Evolutionary conservation across 2,797 vertebrate species (phyloP).

Genomic region (Spea hammondii): DNA sequence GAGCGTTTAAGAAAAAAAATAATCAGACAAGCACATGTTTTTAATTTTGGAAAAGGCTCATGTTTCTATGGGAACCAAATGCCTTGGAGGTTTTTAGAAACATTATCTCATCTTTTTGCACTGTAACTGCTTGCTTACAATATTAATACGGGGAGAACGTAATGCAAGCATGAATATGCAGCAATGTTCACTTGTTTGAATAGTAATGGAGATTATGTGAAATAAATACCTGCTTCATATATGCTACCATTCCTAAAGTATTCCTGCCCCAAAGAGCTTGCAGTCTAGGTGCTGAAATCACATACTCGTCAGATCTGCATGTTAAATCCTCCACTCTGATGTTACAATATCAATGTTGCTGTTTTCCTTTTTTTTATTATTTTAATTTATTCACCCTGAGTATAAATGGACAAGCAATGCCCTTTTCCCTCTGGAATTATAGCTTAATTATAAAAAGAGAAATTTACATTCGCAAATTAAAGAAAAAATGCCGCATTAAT

Average conservation of each 20-base stretch:
- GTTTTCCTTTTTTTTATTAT: not conserved
- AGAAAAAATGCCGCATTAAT: constrained; percentile 42
- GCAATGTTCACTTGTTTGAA: not conserved
- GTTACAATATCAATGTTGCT: not conserved
- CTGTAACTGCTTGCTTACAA: constrained; percentile 19
- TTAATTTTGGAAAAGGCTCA: constrained; percentile 31
- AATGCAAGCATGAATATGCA: no score
- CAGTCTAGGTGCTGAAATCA: not conserved
- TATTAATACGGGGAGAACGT: not conserved
- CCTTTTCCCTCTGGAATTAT: constrained; percentile 31
- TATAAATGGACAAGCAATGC: constrained; percentile 7
- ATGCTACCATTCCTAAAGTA: not conserved
- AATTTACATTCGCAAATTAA: constrained; percentile 49
- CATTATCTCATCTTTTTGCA: constrained; percentile 27
- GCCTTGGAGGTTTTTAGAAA: constrained; percentile 38
- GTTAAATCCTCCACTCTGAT: not conserved
- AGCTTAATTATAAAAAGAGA: constrained; percentile 42
- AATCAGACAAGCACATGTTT: constrained; percentile 43
- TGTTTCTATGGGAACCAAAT: constrained; percentile 32
- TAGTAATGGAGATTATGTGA: not conserved
- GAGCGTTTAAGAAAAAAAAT: constrained; percentile 6
- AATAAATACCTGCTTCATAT: not conserved
- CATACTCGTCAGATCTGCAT: not conserved
- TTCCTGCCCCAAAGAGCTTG: not conserved
- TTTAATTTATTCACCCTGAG: constrained; percentile 16